phyloP scores from a whole-genome alignment of 2,113 vertebrate genomes.

The Formicarius rufipectus region DNA sequence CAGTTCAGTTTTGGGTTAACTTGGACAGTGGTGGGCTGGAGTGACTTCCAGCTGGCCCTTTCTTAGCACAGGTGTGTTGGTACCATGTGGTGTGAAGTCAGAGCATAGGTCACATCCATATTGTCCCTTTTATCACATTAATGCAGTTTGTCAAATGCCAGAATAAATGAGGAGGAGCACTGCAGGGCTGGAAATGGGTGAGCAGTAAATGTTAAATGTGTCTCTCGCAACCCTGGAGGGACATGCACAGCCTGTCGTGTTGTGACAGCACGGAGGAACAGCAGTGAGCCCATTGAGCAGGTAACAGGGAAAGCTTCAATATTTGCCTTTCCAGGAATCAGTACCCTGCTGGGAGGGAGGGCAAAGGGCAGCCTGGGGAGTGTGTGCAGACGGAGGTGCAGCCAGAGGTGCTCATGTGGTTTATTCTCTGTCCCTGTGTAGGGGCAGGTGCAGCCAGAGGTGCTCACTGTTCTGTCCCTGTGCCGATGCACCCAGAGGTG shows the following conservation, averaged over 20 bases:
- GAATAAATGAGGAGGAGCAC: background rate
- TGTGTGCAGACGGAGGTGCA: rapidly evolving
- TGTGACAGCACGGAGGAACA: rapidly evolving
- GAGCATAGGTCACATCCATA: background rate
- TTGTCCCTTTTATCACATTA: background rate
- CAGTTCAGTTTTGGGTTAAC: background rate
- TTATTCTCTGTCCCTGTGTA: background rate
- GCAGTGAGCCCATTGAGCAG: background rate
- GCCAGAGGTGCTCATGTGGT: background rate
- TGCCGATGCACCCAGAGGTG: no score
- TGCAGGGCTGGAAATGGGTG: background rate
- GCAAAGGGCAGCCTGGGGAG: rapidly evolving
- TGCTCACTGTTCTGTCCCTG: no score
- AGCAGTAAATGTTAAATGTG: background rate
- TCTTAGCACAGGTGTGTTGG: background rate
- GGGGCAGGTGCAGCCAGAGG: background rate
- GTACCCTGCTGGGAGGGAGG: no score
- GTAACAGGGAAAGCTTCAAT: background rate
- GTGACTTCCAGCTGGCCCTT: background rate
- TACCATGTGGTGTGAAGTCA: background rate
- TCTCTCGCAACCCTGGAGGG: background rate
- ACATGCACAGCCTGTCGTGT: background rate
- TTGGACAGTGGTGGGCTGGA: background rate
- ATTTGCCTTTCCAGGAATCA: background rate
- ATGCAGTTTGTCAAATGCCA: background rate